Evolutionary conservation across 2,113 vertebrate species (phyloP), one percentile per base, ranked within the genome.

Genomic region (Tylochromis polylepis): DNA sequence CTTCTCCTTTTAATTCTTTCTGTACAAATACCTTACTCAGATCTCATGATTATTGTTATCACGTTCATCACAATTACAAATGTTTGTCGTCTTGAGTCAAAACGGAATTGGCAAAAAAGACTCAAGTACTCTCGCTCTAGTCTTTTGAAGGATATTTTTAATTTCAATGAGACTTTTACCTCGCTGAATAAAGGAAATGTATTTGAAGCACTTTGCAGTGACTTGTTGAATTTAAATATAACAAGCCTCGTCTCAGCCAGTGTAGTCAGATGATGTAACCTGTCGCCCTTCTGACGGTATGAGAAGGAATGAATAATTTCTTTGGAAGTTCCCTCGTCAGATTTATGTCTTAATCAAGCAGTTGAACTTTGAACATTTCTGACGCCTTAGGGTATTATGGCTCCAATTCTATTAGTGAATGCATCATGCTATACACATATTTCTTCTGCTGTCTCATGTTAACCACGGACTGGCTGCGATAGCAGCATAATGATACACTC

Each of bases 261-360:
- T 18, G 18, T 1, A 53, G 56, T 91, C 65, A 80, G 18, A 78
- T 82, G 67, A 82, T 85, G n/a, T 58, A 34, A 51, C 62, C 79
- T 56, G 34, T 65, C 1, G 8, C 55, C 22, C 7, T 2, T 62
- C 58, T 38, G n/a, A 49, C 78, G 34, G 2, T 8, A 80, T 84
- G 31, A 88, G 57, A 46, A 59, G 34, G 18, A 58, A 80, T 88
- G 78, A 70, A 87, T 90, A 18, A 79, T 90, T 80, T 87, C 59
- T 79, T 67, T 4, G 86, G 81, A 84, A 62, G 43, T 79, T 79
- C 15, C 15, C 51, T 90, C 27, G 55, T 86, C 36, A 60, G 77
- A 88, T 79, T 86, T 8, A 8, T 62, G 22, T 85, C 38, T 82
- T 65, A 53, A 82, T 91, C 31, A 84, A 85, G n/a, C 59, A 16